phyloP scores from a whole-genome alignment of 2,888 invertebrate species.

The Melieria picta region DNA sequence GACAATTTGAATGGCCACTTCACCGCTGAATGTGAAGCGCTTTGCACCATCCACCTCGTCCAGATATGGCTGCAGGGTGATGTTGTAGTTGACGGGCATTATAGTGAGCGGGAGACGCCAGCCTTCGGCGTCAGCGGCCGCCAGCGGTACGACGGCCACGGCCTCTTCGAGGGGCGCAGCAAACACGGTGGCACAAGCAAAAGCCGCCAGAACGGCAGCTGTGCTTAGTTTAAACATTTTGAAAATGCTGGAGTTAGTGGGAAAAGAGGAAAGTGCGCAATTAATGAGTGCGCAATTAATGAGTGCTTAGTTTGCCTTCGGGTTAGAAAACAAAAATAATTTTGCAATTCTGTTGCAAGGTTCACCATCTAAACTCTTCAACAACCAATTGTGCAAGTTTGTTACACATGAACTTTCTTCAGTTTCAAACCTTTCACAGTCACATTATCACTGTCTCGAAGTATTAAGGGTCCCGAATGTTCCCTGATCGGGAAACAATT shows the following conservation, averaged over 20 bases:
- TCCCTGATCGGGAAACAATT: too few relatives aligned
- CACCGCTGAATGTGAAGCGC: slow-evolving; percentile 62
- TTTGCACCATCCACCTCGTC: slow-evolving; percentile 52
- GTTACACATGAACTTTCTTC: neutral
- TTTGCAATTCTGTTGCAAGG: neutral
- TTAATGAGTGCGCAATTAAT: too few relatives aligned
- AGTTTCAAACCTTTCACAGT: too few relatives aligned
- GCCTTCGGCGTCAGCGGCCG: slow-evolving; percentile 37
- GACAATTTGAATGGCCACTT: slow-evolving; percentile 66
- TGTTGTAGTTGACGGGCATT: slow-evolving; percentile 68
- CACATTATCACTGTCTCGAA: too few relatives aligned
- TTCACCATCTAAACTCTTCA: slow-evolving; percentile 4
- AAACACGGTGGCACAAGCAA: slow-evolving; percentile 42
- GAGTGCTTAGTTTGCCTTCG: too few relatives aligned
- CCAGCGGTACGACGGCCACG: slow-evolving; percentile 29
- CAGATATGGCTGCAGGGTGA: slow-evolving; percentile 69
- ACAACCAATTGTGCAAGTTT: neutral
- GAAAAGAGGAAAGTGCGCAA: too few relatives aligned
- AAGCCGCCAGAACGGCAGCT: slow-evolving; percentile 44
- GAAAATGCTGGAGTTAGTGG: neutral
- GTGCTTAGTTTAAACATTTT: slow-evolving; percentile 34
- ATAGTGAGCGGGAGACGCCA: slow-evolving; percentile 62
- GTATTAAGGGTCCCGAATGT: too few relatives aligned
- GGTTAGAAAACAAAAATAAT: too few relatives aligned
- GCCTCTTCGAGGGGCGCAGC: slow-evolving; percentile 42